Conservation (phyloP, 2,113 vertebrate genomes). For the Zonotrichia leucophrys region DNA sequence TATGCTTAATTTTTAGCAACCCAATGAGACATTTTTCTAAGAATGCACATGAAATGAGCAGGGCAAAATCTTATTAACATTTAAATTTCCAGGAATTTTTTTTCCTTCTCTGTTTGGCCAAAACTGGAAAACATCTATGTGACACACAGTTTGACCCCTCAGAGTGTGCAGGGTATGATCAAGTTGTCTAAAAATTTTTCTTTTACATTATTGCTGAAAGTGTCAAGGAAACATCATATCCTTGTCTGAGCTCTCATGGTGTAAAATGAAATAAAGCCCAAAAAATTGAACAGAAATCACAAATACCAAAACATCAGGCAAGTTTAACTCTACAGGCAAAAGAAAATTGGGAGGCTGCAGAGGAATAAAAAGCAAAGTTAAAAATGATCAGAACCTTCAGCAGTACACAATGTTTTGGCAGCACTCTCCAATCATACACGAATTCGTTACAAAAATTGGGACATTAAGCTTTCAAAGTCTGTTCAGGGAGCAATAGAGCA, state of each 20-base stretch:
- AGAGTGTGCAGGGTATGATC: background rate
- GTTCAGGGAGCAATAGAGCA: background rate
- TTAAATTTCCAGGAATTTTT: background rate
- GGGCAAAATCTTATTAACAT: background rate
- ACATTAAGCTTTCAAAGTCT: background rate
- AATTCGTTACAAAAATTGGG: background rate
- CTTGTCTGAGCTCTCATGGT: background rate
- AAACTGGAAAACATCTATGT: background rate
- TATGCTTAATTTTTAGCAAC: background rate
- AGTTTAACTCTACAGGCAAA: accelerated
- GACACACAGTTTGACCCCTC: background rate
- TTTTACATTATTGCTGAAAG: background rate
- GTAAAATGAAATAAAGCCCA: background rate
- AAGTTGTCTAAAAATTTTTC: background rate
- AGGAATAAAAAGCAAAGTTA: background rate
- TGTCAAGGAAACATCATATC: background rate
- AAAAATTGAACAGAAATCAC: background rate
- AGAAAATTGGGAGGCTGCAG: background rate
- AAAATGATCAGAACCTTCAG: background rate
- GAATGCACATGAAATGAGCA: background rate
- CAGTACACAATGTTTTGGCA: background rate
- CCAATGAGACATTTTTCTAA: background rate
- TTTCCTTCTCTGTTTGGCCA: background rate
- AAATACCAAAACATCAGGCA: background rate
- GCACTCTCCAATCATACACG: background rate